A percentile compares a stretch with the other conserved stretches of the same genome.
phyloP scores from a whole-genome alignment of 2,888 invertebrate genomes.

The Folsomia candida region DNA sequence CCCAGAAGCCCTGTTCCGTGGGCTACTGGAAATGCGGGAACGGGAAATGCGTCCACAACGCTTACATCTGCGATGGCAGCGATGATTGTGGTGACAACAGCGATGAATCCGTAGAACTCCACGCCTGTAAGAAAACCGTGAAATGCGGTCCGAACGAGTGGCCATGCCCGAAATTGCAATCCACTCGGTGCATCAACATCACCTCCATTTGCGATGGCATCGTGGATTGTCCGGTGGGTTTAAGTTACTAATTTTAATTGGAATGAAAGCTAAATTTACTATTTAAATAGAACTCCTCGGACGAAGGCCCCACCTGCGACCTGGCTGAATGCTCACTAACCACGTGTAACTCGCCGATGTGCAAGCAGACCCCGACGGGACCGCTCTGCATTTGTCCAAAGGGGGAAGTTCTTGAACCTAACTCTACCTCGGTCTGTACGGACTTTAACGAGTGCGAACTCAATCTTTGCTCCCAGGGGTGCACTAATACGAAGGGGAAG shows the following conservation, averaged over 20 bases:
- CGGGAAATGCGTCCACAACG: constrained; percentile 83
- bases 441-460: constrained; percentile 87
- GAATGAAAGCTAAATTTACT: constrained; percentile 56
- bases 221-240: constrained; percentile 55
- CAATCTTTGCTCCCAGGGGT: constrained; percentile 85
- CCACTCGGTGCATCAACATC: constrained; percentile 72
- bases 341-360: constrained; percentile 73
- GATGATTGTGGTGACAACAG: constrained; percentile 73
- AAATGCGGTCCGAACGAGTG: constrained; percentile 39
- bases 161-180: constrained; percentile 40
- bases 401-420: constrained; percentile 72
- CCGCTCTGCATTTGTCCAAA: constrained; percentile 85
- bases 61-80: constrained; percentile 89
- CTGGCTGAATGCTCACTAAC: constrained; percentile 74
- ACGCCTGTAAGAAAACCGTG: constrained; percentile 47
- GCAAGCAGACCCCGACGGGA: constrained; percentile 82
- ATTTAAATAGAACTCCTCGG: constrained; percentile 78
- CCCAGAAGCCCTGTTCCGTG: constrained; percentile 68
- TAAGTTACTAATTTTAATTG: constrained; percentile 55
- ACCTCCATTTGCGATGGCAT: constrained; percentile 85
- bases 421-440: constrained; percentile 67
- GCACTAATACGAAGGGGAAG: constrained; percentile 84
- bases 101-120: constrained; percentile 38
- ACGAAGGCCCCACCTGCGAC: constrained; percentile 89
- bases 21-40: constrained; percentile 82